Percentiles rank a stretch among this genome's conserved stretches.
Evolutionary conservation across 2,888 invertebrate species (phyloP).

Genomic region (Cyclophora punctaria): DNA sequence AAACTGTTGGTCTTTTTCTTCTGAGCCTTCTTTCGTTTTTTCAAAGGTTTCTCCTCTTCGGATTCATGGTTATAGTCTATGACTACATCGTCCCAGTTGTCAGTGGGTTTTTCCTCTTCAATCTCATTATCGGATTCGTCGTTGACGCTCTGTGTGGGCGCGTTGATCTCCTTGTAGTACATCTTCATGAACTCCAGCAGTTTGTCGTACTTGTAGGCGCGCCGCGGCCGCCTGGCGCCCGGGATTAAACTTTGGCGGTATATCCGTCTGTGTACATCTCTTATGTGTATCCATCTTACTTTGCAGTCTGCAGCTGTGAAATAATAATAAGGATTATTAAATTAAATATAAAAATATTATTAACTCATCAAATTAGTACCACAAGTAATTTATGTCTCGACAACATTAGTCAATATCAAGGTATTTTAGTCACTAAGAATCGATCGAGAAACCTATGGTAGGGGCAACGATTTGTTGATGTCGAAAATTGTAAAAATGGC

Average conservation of each 20-base stretch:
- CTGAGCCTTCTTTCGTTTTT: constrained; percentile 26
- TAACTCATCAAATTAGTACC: no score
- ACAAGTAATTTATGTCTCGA: no score
- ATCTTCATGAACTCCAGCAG: constrained; percentile 52
- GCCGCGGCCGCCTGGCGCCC: constrained; percentile 25
- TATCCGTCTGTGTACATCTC: constrained; percentile 59
- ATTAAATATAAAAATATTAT: not conserved
- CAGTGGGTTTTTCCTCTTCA: constrained; percentile 11
- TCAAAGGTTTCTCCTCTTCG: constrained; percentile 28
- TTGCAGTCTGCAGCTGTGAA: constrained; percentile 57
- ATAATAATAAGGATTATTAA: not conserved
- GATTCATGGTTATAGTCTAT: constrained; percentile 29
- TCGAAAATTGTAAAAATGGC: not conserved
- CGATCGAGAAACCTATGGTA: constrained; percentile 3
- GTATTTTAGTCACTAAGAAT: no score
- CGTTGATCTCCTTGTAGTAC: constrained; percentile 49
- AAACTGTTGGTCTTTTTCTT: constrained; percentile 23
- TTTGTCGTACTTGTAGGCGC: constrained; percentile 54
- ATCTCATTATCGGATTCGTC: constrained; percentile 29
- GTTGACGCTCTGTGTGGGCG: constrained; percentile 19
- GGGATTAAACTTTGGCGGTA: constrained; percentile 32
- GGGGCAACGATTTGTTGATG: not conserved
- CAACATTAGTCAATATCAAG: no score
- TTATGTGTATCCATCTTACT: constrained; percentile 63
- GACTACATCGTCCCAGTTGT: constrained; percentile 13